Conservation (phyloP, 2,113 vertebrate species). For the Thryonomys swinderianus region DNA sequence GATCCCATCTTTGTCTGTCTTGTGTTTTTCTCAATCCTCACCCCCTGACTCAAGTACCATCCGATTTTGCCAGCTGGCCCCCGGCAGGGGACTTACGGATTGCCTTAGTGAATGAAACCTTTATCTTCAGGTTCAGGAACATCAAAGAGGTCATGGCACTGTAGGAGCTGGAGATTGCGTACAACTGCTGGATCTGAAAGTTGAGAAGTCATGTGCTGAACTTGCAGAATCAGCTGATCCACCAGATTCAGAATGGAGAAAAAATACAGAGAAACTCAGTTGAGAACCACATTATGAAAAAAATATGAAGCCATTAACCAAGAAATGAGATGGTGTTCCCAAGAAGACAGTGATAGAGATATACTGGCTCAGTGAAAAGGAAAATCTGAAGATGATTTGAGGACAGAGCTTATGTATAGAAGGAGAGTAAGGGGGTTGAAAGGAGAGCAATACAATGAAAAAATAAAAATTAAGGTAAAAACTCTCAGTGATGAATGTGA, state of each 20-base stretch:
- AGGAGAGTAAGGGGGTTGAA: too few species aligned
- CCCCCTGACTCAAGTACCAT: too few species aligned
- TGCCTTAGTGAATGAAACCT: conserved; percentile 82
- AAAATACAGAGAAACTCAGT: neutral
- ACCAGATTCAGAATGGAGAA: conserved; percentile 71
- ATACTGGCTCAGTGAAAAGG: conserved; percentile 81
- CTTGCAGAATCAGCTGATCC: conserved; percentile 77
- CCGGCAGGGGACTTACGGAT: conserved; percentile 82
- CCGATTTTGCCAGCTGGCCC: too few species aligned
- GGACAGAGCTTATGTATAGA: too few species aligned
- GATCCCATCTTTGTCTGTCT: too few species aligned
- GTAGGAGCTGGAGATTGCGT: conserved; percentile 75
- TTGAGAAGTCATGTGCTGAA: conserved; percentile 80
- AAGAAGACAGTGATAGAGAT: conserved; percentile 76
- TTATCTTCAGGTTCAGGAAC: conserved; percentile 86
- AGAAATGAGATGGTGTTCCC: conserved; percentile 78
- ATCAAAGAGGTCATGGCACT: conserved; percentile 80
- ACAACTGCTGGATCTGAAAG: conserved; percentile 80
- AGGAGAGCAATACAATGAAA: too few species aligned
- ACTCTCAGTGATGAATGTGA: too few species aligned
- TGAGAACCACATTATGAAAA: neutral
- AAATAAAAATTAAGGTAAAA: too few species aligned
- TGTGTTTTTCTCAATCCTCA: too few species aligned
- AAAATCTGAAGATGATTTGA: conserved; percentile 62
- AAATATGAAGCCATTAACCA: conserved; percentile 50